Base-by-base conservation (phyloP, 2,888 invertebrate genomes). In the Cylindroiulus punctatus region DNA sequence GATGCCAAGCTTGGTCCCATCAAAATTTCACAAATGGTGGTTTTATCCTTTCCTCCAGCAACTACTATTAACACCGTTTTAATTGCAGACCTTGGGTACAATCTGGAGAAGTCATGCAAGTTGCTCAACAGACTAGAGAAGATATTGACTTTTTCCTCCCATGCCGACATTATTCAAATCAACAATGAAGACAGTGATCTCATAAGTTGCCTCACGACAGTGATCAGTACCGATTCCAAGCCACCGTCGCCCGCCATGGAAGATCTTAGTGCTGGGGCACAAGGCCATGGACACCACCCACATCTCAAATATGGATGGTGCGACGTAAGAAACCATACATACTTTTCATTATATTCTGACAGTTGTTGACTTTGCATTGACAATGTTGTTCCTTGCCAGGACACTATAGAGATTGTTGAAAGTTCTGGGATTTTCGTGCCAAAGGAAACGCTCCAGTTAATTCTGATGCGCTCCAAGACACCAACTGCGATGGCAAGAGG, bases 41-140 rank as follows among this genome's bases (percentile, higher is more conserved):
- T 22, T 4, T n/a, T 22, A 22, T 65, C 8, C 57, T 57, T 26
- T n/a, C n/a, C n/a, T 19, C n/a, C n/a, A 52, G 52, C 4, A 65
- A n/a, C 26, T 12, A n/a, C 8, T 26, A 22, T 26, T 65, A 65
- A 65, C 26, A 12, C 19, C 8, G 10, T 65, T 65, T 65, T 12
- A 65, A 65, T 65, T 65, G 65, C 65, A 65, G 65, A 65, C 1
- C 26, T 65, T 26, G 65, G 65, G 26, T 26, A 65, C 65, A 65
- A 65, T 65, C 65, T 65, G 65, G 65, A 65, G 10, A 65, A 65
- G 26, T 65, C 65, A n/a, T 65, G 65, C 65, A 65, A 65, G 65
- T 65, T 65, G 65, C 65, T 65, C 65, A 65, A 65, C 65, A 65
- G 7, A 22, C 26, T 65, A 65, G 65, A 65, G 65, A 65, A 65